Base-by-base conservation (phyloP, 2,113 vertebrate species). In the Rallus limicola region DNA sequence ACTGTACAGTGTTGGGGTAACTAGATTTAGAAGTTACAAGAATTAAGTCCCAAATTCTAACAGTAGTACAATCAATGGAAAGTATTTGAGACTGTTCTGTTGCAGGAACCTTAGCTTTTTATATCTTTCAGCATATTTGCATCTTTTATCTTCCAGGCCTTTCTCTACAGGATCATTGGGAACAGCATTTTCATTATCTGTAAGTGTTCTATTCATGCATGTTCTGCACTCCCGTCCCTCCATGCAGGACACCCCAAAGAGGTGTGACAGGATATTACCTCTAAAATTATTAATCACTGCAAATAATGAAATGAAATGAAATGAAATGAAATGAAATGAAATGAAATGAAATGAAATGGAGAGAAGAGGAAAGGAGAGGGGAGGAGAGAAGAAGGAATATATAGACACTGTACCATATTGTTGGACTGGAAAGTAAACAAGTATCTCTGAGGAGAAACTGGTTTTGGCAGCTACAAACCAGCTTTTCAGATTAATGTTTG, bases 181-280 rank as follows among this genome's bases (percentile, higher is more conserved):
- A 82, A 60, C 29, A 62, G 34, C 65, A 52, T 75, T 79, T 15
- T 63, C 42, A 26, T 40, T 33, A 50, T 20, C 6, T 25, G 18
- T n/a, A 60, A 70, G 55, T 0, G 0, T 62, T 55, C 14, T 60
- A 17, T 80, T 65, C n/a, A 19, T 13, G 34, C 5, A 14, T 2
- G 8, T 20, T 76, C 7, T 4, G 29, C 9, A 11, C 9, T 62
- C 19, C 40, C 16, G 31, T 59, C 52, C 68, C 31, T 59, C 26
- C n/a, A 13, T 40, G 36, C 31, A 40, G 10, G 21, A 23, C 18
- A 3, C 16, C 36, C 42, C 60, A 82, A 17, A 15, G 29, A 28
- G 8, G 7, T 55, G 36, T 40, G 28, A 13, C 33, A 81, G 28
- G 13, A 75, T 48, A 65, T 68, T 62, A 15, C 23, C 8, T 74